phyloP scores from a whole-genome alignment of 2,113 vertebrate species.

The Marmota flaviventris region DNA sequence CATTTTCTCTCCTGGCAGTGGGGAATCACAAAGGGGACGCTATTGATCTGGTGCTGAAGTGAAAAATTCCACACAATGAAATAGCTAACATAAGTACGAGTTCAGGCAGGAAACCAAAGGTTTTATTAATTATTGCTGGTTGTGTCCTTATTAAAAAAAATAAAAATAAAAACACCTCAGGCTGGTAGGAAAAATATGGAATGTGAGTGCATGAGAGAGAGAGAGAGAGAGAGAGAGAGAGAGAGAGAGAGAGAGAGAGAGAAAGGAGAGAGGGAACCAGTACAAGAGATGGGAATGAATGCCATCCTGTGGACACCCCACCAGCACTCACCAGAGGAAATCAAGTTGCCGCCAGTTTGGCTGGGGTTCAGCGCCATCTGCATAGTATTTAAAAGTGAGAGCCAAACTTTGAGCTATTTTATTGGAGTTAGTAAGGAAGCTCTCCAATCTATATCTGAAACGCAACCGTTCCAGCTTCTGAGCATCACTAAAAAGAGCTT shows the following conservation, averaged over 20 bases:
- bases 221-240: neutral
- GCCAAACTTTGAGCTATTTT: constrained; percentile 81
- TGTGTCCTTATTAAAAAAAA: constrained; percentile 64
- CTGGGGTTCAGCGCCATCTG: constrained; percentile 86
- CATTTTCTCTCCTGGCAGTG: constrained; percentile 76
- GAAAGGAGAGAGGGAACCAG: neutral
- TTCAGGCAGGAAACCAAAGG: constrained; percentile 81
- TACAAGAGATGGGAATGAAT: constrained; percentile 71
- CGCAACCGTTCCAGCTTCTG: constrained; percentile 59
- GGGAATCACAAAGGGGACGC: constrained; percentile 75
- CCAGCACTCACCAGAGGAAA: constrained; percentile 85
- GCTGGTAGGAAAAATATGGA: constrained; percentile 65
- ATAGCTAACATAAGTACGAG: constrained; percentile 76
- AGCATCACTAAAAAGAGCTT: constrained; percentile 73
- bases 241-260: constrained; percentile 41
- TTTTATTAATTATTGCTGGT: constrained; percentile 80
- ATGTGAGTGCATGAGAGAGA: constrained; percentile 39
- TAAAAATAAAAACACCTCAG: constrained; percentile 7
- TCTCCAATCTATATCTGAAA: constrained; percentile 81
- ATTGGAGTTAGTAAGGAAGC: constrained; percentile 77
- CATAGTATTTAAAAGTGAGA: constrained; percentile 84
- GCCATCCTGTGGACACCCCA: constrained; percentile 80
- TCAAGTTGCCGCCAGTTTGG: constrained; percentile 82
- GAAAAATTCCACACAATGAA: constrained; percentile 80
- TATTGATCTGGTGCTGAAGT: constrained; percentile 64